Conservation (phyloP, 64 coral and sea anemone genomes). For the Dendronephthya gigantea region DNA sequence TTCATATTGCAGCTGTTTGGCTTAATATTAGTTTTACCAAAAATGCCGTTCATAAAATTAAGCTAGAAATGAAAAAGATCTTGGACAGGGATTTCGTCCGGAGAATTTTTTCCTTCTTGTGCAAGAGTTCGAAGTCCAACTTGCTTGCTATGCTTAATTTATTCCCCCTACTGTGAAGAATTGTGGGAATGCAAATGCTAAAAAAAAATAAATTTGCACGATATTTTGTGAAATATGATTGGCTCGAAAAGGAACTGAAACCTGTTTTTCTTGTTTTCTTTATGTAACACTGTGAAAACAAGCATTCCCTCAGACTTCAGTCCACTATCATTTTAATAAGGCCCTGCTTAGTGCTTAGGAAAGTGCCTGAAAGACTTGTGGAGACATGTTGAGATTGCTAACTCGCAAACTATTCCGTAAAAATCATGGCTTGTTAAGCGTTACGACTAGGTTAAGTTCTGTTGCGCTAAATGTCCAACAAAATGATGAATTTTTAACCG, state of each 20-base stretch:
- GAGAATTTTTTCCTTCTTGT: too few species aligned
- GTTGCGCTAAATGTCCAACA: background rate
- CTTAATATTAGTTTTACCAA: too few species aligned
- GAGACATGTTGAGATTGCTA: background rate
- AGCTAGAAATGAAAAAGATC: too few species aligned
- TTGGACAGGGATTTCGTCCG: too few species aligned
- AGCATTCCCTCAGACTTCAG: too few species aligned
- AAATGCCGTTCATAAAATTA: too few species aligned
- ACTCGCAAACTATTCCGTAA: background rate
- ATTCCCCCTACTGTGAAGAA: too few species aligned
- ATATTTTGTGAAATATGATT: background rate
- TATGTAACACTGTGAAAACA: too few species aligned
- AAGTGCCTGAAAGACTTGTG: background rate
- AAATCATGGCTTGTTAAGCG: background rate
- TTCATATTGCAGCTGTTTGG: too few species aligned
- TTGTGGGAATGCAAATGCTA: too few species aligned
- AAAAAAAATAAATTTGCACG: background rate
- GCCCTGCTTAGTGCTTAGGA: background rate
- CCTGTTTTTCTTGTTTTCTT: background rate
- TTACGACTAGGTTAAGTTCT: background rate
- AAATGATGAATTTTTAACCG: background rate
- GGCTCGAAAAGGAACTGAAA: background rate
- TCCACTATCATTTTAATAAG: background rate
- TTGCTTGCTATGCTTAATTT: too few species aligned
- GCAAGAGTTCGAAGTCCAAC: too few species aligned